These are phyloP conservation scores for Taenaris catops DNA, from an alignment of 2,888 invertebrate species.

Conservation along the genomic window DNA sequence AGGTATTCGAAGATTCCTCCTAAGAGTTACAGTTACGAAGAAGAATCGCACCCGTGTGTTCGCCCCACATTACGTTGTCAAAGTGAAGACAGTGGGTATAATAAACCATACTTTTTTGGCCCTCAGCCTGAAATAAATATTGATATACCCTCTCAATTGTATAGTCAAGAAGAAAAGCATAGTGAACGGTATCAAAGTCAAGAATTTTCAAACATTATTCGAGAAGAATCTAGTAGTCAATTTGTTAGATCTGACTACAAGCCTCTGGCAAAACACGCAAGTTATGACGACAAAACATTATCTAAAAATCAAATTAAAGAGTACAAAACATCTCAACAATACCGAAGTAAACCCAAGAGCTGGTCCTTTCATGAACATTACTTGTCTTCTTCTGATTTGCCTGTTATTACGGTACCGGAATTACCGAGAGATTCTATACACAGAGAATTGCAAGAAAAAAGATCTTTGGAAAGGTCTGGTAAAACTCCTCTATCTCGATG, in stretches of 20 bases:
- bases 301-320: constrained; percentile 83
- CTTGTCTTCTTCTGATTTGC: constrained; percentile 74
- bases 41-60: constrained; percentile 60
- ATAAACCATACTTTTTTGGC: constrained; percentile 54
- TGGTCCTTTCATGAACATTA: constrained; percentile 84
- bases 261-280: constrained; percentile 82
- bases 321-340: constrained; percentile 78
- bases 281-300: constrained; percentile 82
- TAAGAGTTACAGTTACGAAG: constrained; percentile 73
- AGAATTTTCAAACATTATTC: constrained; percentile 77
- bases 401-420: constrained; percentile 77
- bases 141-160: constrained; percentile 76
- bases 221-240: constrained; percentile 53
- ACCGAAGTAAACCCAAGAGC: constrained; percentile 79
- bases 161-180: constrained; percentile 81
- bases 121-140: constrained; percentile 78
- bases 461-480: constrained; percentile 59
- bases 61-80: constrained; percentile 79
- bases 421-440: constrained; percentile 52
- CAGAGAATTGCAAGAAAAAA: constrained; percentile 67
- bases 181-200: constrained; percentile 83
- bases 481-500: constrained; percentile 83
- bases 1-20: constrained; percentile 60
- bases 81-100: constrained; percentile 78
- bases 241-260: constrained; percentile 77